Evolutionary conservation across 2,888 invertebrate species (phyloP).

Genomic region (Drosophila fungiperda): DNA sequence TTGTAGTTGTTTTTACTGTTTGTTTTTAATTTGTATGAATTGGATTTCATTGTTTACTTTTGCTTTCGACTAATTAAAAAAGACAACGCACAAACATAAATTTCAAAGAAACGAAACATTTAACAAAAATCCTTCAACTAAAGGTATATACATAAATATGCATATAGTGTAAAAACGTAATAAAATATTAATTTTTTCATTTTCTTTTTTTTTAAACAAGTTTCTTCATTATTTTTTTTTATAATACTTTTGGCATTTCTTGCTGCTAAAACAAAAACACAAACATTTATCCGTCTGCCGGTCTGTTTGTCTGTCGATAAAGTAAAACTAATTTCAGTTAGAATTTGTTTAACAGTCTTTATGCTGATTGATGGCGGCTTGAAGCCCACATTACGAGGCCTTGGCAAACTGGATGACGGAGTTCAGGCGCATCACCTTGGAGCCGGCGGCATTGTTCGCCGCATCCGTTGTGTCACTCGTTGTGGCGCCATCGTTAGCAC

Average conservation of each 20-base stretch:
- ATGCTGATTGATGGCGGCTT: constrained; percentile 60
- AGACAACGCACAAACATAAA: constrained; percentile 14
- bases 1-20: not conserved
- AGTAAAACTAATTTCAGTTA: constrained; percentile 75
- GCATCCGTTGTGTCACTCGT: constrained; percentile 23
- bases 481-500: constrained; percentile 13
- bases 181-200: constrained; percentile 43
- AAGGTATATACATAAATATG: constrained; percentile 17
- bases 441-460: constrained; percentile 12
- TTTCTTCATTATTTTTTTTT: constrained; percentile 42
- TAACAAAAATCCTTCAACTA: constrained; percentile 46
- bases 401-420: constrained; percentile 95
- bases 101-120: constrained; percentile 42
- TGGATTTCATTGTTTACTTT: constrained; percentile 22
- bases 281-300: constrained; percentile 1
- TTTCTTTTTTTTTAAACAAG: constrained; percentile 39
- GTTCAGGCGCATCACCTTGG: constrained; percentile 86
- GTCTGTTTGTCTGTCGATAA: constrained; percentile 8
- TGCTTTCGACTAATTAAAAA: constrained; percentile 31
- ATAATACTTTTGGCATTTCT: constrained; percentile 79
- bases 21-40: constrained; percentile 16
- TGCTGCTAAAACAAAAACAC: constrained; percentile 46
- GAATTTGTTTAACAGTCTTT: constrained; percentile 74
- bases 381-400: constrained; percentile 86
- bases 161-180: constrained; percentile 44